Evolutionary conservation across 2,113 vertebrate genomes (phyloP).

Genomic region (Myodes glareolus): DNA sequence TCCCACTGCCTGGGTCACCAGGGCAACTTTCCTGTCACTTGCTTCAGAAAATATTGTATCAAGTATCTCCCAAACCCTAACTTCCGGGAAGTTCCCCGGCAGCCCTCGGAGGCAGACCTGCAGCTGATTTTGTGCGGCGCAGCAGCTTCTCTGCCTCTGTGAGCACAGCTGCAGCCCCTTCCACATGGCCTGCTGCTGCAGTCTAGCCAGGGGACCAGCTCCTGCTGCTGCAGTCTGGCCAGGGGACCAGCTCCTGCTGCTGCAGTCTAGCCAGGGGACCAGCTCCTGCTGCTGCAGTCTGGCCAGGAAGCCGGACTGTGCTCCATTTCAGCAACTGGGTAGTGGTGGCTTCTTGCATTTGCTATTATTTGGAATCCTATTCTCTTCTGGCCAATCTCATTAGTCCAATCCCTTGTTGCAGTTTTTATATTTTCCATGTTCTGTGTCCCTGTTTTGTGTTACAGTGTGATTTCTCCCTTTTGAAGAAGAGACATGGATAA

Average conservation of each 20-base stretch:
- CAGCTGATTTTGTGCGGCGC: background rate
- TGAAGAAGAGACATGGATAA: background rate
- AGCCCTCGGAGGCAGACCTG: background rate
- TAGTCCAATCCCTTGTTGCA: background rate
- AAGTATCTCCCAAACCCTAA: background rate
- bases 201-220: background rate
- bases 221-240: background rate
- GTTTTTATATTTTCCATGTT: background rate
- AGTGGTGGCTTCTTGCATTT: background rate
- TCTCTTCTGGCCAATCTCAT: background rate
- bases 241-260: too few relatives aligned
- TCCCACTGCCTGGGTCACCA: background rate
- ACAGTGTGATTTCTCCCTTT: constrained; percentile 22
- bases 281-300: too few relatives aligned
- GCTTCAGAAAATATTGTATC: background rate
- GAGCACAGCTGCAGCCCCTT: background rate
- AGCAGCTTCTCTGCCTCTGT: background rate
- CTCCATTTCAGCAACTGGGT: background rate
- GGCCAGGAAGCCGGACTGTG: background rate
- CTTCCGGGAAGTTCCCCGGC: background rate
- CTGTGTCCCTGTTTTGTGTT: background rate
- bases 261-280: too few relatives aligned
- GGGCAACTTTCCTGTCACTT: background rate
- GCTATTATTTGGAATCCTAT: background rate
- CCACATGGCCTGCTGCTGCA: background rate